Percentiles rank a stretch among this genome's conserved stretches.
Evolutionary conservation across 2,888 invertebrate genomes (phyloP).

Genomic region (Callinectes sapidus): DNA sequence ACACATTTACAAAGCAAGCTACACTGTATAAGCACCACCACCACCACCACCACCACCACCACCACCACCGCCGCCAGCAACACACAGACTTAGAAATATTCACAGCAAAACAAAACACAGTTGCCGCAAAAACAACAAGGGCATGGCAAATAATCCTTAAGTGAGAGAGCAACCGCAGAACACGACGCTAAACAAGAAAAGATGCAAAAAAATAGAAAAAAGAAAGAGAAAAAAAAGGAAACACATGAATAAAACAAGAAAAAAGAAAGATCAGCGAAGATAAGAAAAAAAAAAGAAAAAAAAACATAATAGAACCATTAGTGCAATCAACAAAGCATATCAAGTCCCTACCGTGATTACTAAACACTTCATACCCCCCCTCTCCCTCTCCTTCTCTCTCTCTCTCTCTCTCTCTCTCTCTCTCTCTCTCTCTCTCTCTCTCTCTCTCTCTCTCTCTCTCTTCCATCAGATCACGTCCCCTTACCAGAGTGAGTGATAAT

Average conservation of each 20-base stretch:
- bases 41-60: neutral
- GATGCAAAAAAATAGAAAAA: neutral
- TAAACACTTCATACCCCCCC: neutral
- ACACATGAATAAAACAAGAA: neutral
- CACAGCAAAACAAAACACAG: neutral
- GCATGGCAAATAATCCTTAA: neutral
- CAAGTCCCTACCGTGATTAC: neutral
- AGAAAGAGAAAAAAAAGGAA: neutral
- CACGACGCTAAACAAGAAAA: neutral
- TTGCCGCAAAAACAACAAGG: neutral
- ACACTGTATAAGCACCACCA: neutral
- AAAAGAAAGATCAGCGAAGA: neutral
- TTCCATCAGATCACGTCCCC: too few species aligned
- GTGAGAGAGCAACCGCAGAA: neutral
- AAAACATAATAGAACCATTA: neutral
- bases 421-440: neutral
- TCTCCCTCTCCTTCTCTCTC: neutral
- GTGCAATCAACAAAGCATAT: neutral
- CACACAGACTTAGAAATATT: neutral
- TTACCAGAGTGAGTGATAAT: too few species aligned
- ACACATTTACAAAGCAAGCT: neutral
- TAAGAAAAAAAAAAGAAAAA: constrained; percentile 16
- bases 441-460: neutral
- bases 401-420: neutral
- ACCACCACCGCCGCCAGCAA: neutral